Evolutionary conservation across 2,113 vertebrate species (phyloP).

Genomic region (Oncorhynchus mykiss): DNA sequence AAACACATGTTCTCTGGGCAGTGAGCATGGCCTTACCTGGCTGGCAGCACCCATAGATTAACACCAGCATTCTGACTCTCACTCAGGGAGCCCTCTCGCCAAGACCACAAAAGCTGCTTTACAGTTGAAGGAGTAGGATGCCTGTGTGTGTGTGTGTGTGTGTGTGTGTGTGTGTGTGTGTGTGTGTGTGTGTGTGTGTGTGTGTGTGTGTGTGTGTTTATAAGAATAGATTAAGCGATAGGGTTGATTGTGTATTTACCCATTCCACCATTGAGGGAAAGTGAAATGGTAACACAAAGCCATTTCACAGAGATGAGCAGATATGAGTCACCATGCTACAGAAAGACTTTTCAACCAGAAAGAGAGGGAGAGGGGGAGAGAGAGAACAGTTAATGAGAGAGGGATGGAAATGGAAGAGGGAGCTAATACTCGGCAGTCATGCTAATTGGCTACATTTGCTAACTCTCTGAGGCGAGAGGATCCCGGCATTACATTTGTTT

Average conservation of each 20-base stretch:
- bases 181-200: no score
- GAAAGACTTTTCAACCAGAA: slow-evolving; percentile 58
- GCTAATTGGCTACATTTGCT: slow-evolving; percentile 73
- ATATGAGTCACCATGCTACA: slow-evolving; percentile 62
- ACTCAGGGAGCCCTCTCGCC: slow-evolving; percentile 46
- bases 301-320: slow-evolving; percentile 64
- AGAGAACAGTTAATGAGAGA: slow-evolving; percentile 62
- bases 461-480: slow-evolving; percentile 59
- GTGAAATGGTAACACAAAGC: slow-evolving; percentile 58
- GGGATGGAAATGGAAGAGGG: slow-evolving; percentile 45
- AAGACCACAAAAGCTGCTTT: slow-evolving; percentile 46
- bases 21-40: slow-evolving; percentile 37
- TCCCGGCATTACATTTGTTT: slow-evolving; percentile 57
- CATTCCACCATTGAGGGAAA: slow-evolving; percentile 37
- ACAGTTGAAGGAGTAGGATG: slow-evolving; percentile 52
- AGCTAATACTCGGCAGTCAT: slow-evolving; percentile 63
- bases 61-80: slow-evolving; percentile 2
- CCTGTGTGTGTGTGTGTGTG: slow-evolving; percentile 8
- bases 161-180: no score
- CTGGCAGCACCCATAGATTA: slow-evolving; percentile 50
- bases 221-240: no score
- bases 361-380: slow-evolving; percentile 55
- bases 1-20: slow-evolving; percentile 13
- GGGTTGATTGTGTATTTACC: slow-evolving; percentile 56
- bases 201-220: no score